phyloP scores from a whole-genome alignment of 2,113 vertebrate genomes.

The Hepsetus odoe region DNA sequence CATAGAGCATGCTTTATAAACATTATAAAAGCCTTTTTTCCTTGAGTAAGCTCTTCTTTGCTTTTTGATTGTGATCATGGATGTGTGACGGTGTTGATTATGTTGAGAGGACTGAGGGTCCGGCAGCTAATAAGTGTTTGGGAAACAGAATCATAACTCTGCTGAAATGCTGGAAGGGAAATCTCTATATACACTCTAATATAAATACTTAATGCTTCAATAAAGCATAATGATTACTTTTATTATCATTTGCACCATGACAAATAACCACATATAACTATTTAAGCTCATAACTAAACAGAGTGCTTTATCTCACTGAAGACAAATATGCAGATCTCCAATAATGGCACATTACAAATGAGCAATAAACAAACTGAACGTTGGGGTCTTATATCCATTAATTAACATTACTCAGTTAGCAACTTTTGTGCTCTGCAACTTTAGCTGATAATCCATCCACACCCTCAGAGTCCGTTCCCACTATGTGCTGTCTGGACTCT shows the following conservation, averaged over 20 bases:
- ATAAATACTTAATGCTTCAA: no score
- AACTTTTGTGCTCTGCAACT: neutral
- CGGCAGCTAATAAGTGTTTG: conserved; percentile 17
- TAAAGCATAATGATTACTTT: no score
- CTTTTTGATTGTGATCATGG: neutral
- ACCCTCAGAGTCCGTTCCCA: neutral
- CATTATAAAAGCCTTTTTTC: neutral
- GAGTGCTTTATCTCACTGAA: neutral
- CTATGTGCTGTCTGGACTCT: neutral
- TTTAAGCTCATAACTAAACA: neutral
- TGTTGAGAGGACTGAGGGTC: neutral
- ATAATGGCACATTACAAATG: neutral
- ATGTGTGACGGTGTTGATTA: conserved; percentile 8
- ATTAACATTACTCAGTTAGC: neutral
- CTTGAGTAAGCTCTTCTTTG: neutral
- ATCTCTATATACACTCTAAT: no score
- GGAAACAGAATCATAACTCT: conserved; percentile 5
- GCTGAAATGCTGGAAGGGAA: neutral
- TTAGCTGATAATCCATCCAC: neutral
- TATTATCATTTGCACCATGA: no score
- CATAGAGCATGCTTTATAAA: conserved; percentile 21
- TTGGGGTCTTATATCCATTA: neutral
- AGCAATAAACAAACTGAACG: neutral
- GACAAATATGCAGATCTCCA: neutral
- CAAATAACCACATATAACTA: neutral